These are phyloP conservation scores for Henricia sp. DNA, from an alignment of 53 echinoderm and acorn worm genomes.

Conservation along the genomic window DNA sequence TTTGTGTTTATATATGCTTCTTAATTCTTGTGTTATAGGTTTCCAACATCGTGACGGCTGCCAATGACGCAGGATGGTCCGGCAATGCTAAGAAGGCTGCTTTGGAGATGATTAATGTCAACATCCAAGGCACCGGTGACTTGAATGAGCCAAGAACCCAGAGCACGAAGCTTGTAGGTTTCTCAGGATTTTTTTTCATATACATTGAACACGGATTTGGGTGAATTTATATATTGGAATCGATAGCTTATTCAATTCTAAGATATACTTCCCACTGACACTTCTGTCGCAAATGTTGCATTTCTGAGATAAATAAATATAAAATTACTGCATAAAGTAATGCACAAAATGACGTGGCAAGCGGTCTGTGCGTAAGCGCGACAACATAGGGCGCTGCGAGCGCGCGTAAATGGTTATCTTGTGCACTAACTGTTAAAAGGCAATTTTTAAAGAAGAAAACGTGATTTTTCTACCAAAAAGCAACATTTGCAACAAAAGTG, in stretches of 20 bases:
- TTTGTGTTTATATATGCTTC: too few relatives aligned
- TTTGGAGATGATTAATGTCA: slow-evolving; percentile 66
- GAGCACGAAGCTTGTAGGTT: slow-evolving; percentile 19
- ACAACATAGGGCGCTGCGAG: too few relatives aligned
- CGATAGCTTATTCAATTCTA: background rate
- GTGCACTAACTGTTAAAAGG: too few relatives aligned
- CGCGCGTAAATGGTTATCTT: too few relatives aligned
- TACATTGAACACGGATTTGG: background rate
- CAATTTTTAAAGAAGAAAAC: too few relatives aligned
- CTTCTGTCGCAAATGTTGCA: too few relatives aligned
- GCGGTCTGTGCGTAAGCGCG: background rate
- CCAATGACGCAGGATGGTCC: slow-evolving; percentile 48
- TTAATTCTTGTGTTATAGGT: slow-evolving; percentile 20
- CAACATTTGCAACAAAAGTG: too few relatives aligned
- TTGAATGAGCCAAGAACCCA: slow-evolving; percentile 9
- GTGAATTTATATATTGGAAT: background rate
- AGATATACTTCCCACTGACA: too few relatives aligned
- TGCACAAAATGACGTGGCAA: background rate
- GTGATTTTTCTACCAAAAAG: too few relatives aligned
- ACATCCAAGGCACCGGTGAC: slow-evolving; percentile 65
- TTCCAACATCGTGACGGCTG: slow-evolving; percentile 21
- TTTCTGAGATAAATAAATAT: too few relatives aligned
- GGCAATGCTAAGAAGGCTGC: slow-evolving; percentile 74
- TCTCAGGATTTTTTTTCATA: background rate
- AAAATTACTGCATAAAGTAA: too few relatives aligned